Base-by-base conservation (phyloP, 1,140 invertebrate species). In the Spodoptera frugiperda region DNA sequence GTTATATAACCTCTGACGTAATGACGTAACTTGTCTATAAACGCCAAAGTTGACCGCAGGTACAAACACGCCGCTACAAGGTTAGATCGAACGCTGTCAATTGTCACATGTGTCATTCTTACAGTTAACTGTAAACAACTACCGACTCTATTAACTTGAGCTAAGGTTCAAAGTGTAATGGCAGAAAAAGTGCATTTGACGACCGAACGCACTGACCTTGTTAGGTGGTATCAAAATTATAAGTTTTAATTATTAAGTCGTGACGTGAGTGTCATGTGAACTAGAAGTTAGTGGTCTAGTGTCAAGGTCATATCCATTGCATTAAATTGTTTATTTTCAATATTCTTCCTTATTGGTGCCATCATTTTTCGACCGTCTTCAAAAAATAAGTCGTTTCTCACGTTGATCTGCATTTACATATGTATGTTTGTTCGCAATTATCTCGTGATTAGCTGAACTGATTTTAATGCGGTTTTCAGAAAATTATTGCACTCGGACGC, bases 21-120 rank as follows among this genome's bases (percentile, higher is more conserved):
- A 44, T 44, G 33, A 63, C 59, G 44, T 63, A 48, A 65, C 30
- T 46, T 55, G 53, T 19, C 30, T 55, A 21, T 46, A 44, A n/a
- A 44, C 10, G 53, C 19, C 39, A 44, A 2, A 12, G 39, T 33
- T 72, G 68, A 72, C 68, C 68, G 68, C 68, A 72, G 53, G 68
- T 53, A 21, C 17, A 55, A 21, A 33, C 53, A 11, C 39, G 53
- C 68, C 33, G 12, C 51, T 55, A 25, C 68, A 72, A 72, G 68
- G 68, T 25, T 17, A 72, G 17, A 53, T 33, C 21, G 3, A 49
- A 48, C 61, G 33, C 68, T 55, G 51, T 72, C 51, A 72, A 46
- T 72, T 72, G 68, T 72, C 68, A 72, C 53, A 72, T 72, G 51
- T 72, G 68, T 72, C 68, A 72, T 72, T 72, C 68, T 72, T 39